phyloP scores from a whole-genome alignment of 2,888 invertebrate genomes.

The Hymenopus coronatus region DNA sequence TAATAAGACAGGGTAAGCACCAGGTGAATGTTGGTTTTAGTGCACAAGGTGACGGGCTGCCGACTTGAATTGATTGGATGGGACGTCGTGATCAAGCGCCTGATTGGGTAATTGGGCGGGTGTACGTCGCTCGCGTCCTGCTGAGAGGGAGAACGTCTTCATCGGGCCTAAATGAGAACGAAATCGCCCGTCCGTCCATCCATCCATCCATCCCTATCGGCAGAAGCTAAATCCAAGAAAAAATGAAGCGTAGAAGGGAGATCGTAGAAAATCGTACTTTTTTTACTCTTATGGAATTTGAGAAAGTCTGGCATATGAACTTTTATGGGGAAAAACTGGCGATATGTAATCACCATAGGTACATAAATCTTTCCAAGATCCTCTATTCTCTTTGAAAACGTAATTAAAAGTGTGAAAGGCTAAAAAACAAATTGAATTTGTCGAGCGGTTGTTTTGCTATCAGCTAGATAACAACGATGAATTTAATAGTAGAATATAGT shows the following conservation, averaged over 20 bases:
- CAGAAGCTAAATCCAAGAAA: background rate
- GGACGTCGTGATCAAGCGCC: conserved; percentile 10
- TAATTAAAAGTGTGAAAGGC: no score
- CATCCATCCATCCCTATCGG: background rate
- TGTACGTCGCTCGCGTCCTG: background rate
- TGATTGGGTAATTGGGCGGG: conserved; percentile 17
- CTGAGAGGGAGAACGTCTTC: background rate
- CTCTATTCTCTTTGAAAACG: no score
- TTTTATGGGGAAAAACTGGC: background rate
- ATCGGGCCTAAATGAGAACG: background rate
- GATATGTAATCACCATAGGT: no score
- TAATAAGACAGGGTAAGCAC: background rate
- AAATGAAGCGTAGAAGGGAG: background rate
- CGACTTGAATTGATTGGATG: background rate
- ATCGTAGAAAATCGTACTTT: background rate
- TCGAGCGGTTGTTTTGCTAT: no score
- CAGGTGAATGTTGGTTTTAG: background rate
- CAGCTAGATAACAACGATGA: no score
- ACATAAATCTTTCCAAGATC: no score
- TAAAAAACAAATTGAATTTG: no score
- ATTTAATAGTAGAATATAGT: no score
- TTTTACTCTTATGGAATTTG: background rate
- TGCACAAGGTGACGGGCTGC: background rate
- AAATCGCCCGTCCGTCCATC: background rate
- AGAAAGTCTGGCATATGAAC: background rate